Percentiles rank a stretch among this genome's conserved stretches.
phyloP scores from a whole-genome alignment of 2,797 vertebrate genomes.

The Gadopsis marmoratus region DNA sequence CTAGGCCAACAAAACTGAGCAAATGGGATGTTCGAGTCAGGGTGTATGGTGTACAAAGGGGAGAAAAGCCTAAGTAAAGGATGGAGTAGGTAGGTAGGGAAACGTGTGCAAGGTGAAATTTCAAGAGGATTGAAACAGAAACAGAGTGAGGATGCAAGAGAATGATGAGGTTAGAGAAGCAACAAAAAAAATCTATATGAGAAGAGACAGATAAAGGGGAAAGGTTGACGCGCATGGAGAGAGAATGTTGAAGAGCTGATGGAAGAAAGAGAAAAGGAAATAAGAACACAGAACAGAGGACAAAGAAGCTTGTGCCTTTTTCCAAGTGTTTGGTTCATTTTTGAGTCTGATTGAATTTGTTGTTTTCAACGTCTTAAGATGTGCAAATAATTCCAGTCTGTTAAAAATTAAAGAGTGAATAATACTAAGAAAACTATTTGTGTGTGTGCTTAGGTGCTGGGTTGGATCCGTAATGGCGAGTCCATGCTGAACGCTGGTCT shows the following conservation, averaged over 20 bases:
- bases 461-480: conserved; percentile 99
- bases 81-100: neutral
- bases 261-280: neutral
- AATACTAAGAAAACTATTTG: neutral
- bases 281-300: too few species aligned
- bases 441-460: conserved; percentile 88
- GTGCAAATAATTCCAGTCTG: neutral
- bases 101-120: conserved; percentile 7
- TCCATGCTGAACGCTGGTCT: conserved; percentile 98
- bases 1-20: conserved; percentile 37
- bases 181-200: neutral
- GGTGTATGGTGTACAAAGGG: neutral
- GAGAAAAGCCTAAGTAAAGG: neutral
- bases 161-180: neutral
- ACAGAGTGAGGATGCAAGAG: neutral
- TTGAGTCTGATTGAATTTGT: neutral
- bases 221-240: neutral
- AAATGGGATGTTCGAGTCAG: conserved; percentile 17
- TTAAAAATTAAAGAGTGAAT: neutral
- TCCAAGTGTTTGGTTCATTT: neutral
- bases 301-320: neutral
- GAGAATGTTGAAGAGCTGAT: neutral
- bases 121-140: conserved; percentile 1
- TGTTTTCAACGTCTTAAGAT: neutral
- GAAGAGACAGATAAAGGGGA: neutral